Conservation (phyloP, 2,113 vertebrate genomes). For the Neomonachus schauinslandi region DNA sequence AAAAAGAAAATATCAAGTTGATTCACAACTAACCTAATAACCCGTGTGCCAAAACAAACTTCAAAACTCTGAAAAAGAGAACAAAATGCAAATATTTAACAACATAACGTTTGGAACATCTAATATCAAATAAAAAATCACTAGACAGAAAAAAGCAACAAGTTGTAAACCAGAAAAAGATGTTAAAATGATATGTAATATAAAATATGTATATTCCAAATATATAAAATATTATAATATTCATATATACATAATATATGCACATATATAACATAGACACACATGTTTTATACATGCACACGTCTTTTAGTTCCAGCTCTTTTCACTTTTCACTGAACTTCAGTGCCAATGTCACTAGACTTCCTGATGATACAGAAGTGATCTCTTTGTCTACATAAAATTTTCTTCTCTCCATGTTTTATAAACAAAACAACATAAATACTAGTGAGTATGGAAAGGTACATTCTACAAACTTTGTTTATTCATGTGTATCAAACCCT, state of each 20-base stretch:
- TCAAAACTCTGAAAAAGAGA: not conserved
- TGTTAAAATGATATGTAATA: not conserved
- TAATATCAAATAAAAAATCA: not conserved
- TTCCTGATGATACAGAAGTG: not conserved
- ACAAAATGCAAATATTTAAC: constrained; percentile 23
- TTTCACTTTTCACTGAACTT: not conserved
- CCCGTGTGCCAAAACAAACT: not conserved
- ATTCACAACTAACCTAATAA: not conserved
- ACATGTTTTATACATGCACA: not conserved
- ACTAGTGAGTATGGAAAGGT: not conserved
- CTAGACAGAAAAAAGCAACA: not conserved
- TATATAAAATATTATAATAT: not conserved
- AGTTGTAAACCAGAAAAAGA: not conserved
- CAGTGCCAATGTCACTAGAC: not conserved
- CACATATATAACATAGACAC: not conserved
- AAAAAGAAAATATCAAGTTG: not conserved
- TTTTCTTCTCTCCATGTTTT: not conserved
- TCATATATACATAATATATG: not conserved
- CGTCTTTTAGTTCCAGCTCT: not conserved
- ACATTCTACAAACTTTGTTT: not conserved
- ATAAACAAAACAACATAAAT: not conserved
- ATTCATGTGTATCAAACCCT: not conserved
- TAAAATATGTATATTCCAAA: not conserved
- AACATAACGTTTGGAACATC: not conserved
- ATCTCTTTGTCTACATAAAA: not conserved